phyloP scores from a whole-genome alignment of 2,113 vertebrate species.

The Suricata suricatta region DNA sequence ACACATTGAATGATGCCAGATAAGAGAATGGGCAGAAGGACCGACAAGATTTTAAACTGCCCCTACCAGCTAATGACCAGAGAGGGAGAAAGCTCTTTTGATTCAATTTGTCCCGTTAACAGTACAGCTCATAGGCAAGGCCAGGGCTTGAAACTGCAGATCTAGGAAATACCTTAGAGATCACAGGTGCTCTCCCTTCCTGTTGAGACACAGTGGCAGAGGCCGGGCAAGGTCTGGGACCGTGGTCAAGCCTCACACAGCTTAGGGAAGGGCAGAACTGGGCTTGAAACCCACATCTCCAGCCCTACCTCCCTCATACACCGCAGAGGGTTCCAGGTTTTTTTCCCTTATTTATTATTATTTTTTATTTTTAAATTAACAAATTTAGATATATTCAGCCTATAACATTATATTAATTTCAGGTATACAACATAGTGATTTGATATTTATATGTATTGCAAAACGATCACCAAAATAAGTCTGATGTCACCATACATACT shows the following conservation, averaged over 20 bases:
- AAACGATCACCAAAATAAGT: neutral
- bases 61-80: neutral
- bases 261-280: neutral
- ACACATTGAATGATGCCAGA: neutral
- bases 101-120: neutral
- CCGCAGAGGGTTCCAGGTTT: neutral
- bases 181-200: neutral
- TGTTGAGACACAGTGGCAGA: neutral
- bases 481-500: neutral
- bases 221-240: neutral
- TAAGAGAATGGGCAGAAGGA: neutral
- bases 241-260: neutral
- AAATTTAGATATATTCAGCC: neutral
- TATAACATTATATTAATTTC: neutral
- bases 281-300: neutral
- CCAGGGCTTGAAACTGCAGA: neutral
- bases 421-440: neutral
- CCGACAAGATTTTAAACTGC: neutral
- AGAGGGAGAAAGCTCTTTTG: neutral
- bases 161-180: neutral
- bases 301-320: neutral
- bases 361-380: neutral
- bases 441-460: neutral
- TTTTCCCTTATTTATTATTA: neutral
- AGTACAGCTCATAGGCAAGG: neutral